Evolutionary conservation across 1,140 invertebrate genomes (phyloP).

Genomic region (Tetranychus cinnabarinus): DNA sequence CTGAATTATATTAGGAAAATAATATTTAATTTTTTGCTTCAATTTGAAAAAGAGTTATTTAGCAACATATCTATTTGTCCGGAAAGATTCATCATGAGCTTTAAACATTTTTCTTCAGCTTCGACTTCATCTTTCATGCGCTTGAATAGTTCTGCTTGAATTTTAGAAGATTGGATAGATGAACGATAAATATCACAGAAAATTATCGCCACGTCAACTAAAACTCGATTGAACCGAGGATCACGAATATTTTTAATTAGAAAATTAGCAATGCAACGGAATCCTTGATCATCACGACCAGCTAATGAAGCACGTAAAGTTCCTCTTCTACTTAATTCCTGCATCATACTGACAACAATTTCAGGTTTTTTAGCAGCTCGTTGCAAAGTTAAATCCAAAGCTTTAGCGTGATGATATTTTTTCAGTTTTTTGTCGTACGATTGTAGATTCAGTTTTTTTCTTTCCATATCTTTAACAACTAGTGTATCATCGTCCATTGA

Average conservation of each 20-base stretch:
- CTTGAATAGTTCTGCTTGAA: not conserved
- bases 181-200: slow-evolving; percentile 13
- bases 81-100: slow-evolving; percentile 3
- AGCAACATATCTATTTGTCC: slow-evolving; percentile 5
- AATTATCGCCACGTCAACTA: slow-evolving; percentile 42
- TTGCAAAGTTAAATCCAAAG: not conserved
- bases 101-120: not conserved
- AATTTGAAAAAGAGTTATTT: not conserved
- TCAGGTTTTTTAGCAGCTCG: slow-evolving; percentile 38
- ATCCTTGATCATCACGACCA: slow-evolving; percentile 36
- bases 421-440: slow-evolving; percentile 2
- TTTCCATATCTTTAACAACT: not conserved
- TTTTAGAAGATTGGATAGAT: not conserved
- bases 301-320: slow-evolving; percentile 31
- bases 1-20: too few species aligned
- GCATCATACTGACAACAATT: slow-evolving; percentile 46
- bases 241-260: slow-evolving; percentile 47
- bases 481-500: not conserved
- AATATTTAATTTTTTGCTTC: not conserved
- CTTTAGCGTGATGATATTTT: slow-evolving; percentile 6
- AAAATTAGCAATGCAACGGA: slow-evolving; percentile 44
- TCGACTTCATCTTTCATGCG: not conserved
- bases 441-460: not conserved
- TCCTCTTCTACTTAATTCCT: slow-evolving; percentile 42
- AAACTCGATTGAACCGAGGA: slow-evolving; percentile 38